phyloP scores from a whole-genome alignment of 2,113 vertebrate genomes.

The Asarcornis scutulata region DNA sequence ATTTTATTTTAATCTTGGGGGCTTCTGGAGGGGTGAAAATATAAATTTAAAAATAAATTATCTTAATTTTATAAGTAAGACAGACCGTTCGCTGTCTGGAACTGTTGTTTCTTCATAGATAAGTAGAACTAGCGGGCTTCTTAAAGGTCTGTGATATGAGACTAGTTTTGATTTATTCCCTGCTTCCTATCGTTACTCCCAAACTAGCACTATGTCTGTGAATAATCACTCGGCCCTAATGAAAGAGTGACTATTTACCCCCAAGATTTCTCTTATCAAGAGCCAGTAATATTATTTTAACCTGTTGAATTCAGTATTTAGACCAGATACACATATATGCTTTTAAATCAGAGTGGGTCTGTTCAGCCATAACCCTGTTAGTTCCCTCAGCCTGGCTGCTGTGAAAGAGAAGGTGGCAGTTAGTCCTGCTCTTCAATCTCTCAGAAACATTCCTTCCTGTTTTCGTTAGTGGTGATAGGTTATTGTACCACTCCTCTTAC shows the following conservation, averaged over 20 bases:
- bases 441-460: constrained; percentile 37
- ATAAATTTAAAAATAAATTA: neutral
- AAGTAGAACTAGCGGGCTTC: neutral
- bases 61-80: neutral
- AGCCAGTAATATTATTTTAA: neutral
- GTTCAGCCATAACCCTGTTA: neutral
- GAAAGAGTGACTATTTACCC: neutral
- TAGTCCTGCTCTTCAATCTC: neutral
- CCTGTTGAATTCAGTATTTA: neutral
- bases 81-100: neutral
- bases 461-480: neutral
- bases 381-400: neutral
- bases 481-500: neutral
- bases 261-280: neutral
- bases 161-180: neutral
- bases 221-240: neutral
- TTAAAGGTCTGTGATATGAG: neutral
- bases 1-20: neutral
- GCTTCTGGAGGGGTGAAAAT: neutral
- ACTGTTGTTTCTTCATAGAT: neutral
- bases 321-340: neutral
- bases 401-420: neutral
- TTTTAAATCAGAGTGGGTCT: neutral
- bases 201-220: neutral
- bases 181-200: fast-evolving